These are phyloP conservation scores for Alligator mississippiensis DNA, from an alignment of 2,113 vertebrate genomes.

Conservation along the genomic window DNA sequence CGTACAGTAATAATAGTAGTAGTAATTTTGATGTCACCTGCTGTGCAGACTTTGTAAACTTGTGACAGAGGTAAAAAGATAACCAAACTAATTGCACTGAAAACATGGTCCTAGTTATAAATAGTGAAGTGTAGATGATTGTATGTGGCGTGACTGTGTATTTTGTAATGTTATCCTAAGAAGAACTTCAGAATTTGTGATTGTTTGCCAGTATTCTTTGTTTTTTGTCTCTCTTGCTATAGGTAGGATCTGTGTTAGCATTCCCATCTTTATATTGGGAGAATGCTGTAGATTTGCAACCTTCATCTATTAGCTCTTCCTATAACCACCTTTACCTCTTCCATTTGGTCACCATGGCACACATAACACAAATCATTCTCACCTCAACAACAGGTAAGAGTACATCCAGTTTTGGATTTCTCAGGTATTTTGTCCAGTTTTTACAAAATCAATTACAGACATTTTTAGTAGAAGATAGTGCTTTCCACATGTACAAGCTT, in stretches of 20 bases:
- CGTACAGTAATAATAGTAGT: too few relatives aligned
- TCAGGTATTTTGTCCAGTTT: not conserved
- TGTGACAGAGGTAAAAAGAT: not conserved
- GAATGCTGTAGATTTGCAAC: conserved; percentile 90
- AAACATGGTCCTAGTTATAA: not conserved
- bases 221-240: conserved; percentile 22
- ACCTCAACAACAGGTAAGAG: conserved; percentile 79
- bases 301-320: conserved; percentile 90
- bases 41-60: not conserved
- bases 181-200: not conserved
- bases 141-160: not conserved
- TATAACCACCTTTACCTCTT: conserved; percentile 95
- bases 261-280: conserved; percentile 95
- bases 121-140: not conserved
- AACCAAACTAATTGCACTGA: not conserved
- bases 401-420: not conserved
- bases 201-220: conserved; percentile 11
- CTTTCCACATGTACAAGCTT: not conserved
- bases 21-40: not conserved
- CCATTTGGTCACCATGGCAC: conserved; percentile 94
- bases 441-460: not conserved
- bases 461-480: not conserved
- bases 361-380: conserved; percentile 90
- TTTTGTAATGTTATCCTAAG: not conserved
- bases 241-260: conserved; percentile 93